phyloP scores from a whole-genome alignment of 1,140 invertebrate genomes.

The Metopolophium dirhodum region DNA sequence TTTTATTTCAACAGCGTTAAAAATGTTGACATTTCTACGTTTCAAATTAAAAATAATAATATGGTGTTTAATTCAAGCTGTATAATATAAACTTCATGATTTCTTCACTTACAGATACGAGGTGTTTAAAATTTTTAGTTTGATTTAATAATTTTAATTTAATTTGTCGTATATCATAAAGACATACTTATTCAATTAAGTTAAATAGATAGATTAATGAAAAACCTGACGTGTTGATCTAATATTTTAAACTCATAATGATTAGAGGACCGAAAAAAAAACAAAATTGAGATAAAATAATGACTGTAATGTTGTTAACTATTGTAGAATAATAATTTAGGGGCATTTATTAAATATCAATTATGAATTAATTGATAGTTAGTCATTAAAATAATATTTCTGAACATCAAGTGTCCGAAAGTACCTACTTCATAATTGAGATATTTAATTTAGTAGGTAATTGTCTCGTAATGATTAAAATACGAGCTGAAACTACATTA shows the following conservation, averaged over 20 bases:
- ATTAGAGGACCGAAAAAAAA: neutral
- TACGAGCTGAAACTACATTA: neutral
- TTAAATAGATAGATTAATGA: too few species aligned
- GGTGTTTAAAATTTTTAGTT: neutral
- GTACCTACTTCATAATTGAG: neutral
- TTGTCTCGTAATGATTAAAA: neutral
- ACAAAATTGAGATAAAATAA: neutral
- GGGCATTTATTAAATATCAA: neutral
- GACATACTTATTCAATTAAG: too few species aligned
- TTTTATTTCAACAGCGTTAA: neutral
- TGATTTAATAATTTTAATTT: too few species aligned
- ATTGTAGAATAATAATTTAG: neutral
- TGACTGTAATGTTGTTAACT: neutral
- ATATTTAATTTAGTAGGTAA: neutral
- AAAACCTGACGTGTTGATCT: too few species aligned
- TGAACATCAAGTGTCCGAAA: neutral
- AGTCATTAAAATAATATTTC: constrained; percentile 23
- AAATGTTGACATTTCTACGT: neutral
- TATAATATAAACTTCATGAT: neutral
- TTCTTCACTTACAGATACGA: neutral
- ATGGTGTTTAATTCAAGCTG: neutral
- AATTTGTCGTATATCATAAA: too few species aligned
- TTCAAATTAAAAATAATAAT: neutral
- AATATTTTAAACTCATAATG: neutral
- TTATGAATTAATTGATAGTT: neutral